These are phyloP conservation scores for Halotydeus destructor DNA, from an alignment of 1,140 invertebrate genomes.

Conservation along the genomic window DNA sequence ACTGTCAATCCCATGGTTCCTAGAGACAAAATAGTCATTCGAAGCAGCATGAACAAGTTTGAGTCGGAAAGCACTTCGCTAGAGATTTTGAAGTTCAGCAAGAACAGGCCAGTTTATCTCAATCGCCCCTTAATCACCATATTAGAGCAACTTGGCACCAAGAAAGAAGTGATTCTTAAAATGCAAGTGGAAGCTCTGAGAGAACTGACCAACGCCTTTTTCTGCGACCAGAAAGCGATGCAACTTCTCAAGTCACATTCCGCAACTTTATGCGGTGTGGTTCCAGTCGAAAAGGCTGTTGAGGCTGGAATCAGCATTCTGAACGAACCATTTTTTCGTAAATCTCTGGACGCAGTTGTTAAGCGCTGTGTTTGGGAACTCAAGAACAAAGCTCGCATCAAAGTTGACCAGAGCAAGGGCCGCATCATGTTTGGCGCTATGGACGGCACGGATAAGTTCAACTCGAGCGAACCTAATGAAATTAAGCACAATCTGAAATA, in stretches of 20 bases:
- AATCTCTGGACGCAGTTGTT: slow-evolving; percentile 1
- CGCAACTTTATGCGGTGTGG: neutral
- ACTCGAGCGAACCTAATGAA: too few species aligned
- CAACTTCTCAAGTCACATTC: neutral
- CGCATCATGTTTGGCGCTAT: slow-evolving; percentile 16
- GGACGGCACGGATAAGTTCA: too few species aligned
- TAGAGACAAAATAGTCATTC: slow-evolving; percentile 14
- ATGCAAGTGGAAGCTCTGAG: slow-evolving; percentile 9
- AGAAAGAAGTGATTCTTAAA: slow-evolving; percentile 9
- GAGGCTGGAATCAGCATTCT: slow-evolving; percentile 2
- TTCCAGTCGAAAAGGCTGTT: slow-evolving; percentile 4
- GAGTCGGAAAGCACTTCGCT: slow-evolving; percentile 8
- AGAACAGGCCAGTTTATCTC: slow-evolving; percentile 12
- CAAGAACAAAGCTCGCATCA: slow-evolving; percentile 21
- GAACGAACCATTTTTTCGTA: slow-evolving; percentile 6
- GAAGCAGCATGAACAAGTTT: slow-evolving; percentile 18
- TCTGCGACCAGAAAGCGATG: slow-evolving; percentile 4
- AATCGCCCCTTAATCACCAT: slow-evolving; percentile 15
- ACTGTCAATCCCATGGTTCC: slow-evolving; percentile 14
- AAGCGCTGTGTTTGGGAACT: slow-evolving; percentile 9
- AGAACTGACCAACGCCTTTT: slow-evolving; percentile 1
- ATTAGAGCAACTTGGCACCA: slow-evolving; percentile 12
- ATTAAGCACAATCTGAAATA: slow-evolving; percentile 1
- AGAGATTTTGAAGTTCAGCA: slow-evolving; percentile 16
- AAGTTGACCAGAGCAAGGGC: slow-evolving; percentile 20